A percentile compares a stretch with the other conserved stretches of the same genome.
Evolutionary conservation across 2,797 vertebrate genomes (phyloP).

Genomic region (Schizothorax lantsangensis): DNA sequence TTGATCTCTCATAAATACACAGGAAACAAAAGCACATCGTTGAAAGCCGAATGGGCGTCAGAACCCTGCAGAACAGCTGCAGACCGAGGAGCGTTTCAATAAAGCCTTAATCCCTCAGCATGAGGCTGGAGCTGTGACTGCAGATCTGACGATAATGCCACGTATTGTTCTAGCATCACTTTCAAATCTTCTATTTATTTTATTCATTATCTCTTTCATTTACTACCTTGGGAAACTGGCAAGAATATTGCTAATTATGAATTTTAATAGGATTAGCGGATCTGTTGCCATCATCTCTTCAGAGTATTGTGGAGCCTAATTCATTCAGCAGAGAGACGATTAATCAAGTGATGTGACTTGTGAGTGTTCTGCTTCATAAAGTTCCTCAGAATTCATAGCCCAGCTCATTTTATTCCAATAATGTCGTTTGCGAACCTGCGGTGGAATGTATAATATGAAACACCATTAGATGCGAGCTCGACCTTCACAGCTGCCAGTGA

Average conservation of each 20-base stretch:
- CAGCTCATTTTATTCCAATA: constrained; percentile 39
- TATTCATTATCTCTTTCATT: constrained; percentile 52
- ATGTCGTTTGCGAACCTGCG: constrained; percentile 11
- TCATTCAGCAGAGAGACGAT: constrained; percentile 67
- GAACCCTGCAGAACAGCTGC: constrained; percentile 44
- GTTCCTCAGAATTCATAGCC: constrained; percentile 39
- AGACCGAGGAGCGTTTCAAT: constrained; percentile 33
- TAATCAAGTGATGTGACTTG: constrained; percentile 66
- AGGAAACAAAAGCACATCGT: constrained; percentile 45
- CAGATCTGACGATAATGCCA: constrained; percentile 66
- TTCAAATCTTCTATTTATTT: constrained; percentile 63
- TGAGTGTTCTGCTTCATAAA: constrained; percentile 56
- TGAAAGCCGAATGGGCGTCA: constrained; percentile 5
- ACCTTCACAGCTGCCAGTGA: constrained; percentile 26
- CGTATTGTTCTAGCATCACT: constrained; percentile 69
- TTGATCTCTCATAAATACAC: constrained; percentile 16
- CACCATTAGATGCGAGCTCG: constrained; percentile 1
- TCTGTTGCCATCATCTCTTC: constrained; percentile 69
- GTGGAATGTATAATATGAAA: constrained; percentile 17
- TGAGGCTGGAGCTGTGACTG: constrained; percentile 34
- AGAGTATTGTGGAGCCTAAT: constrained; percentile 68
- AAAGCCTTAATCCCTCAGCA: constrained; percentile 57
- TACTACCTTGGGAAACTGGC: constrained; percentile 61
- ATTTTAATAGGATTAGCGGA: constrained; percentile 75
- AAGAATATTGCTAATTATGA: constrained; percentile 70